Base-by-base conservation (phyloP, 2,113 vertebrate species). In the Ahaetulla prasina region DNA sequence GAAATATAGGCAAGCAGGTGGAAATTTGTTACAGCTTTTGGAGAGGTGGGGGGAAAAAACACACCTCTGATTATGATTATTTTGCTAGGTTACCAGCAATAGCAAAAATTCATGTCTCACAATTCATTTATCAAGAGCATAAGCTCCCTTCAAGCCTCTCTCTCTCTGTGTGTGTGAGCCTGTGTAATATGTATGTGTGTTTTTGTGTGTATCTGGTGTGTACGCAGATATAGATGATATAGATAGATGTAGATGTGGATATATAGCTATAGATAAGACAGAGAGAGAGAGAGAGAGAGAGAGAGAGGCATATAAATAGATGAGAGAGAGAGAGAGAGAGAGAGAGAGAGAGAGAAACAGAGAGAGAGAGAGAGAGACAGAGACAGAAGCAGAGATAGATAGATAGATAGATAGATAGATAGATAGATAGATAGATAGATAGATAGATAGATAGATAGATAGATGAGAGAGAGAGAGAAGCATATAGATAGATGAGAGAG, bases 11-110 rank as follows among this genome's bases (percentile, higher is more conserved):
- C 10, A 90, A 94, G 92, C n/a, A 89, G 85, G 25, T 74, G 88
- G 25, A 0, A 84, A 93, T 93, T 95, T 96, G 18, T 35, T 92
- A 0, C 85, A 94, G 68, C 3, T 93, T 94, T 80, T 50, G 52
- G 52, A 45, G 30, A 80, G 9, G 12, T 35, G 8, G 27, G 8
- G 27, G 86, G 88, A 1, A 6, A 23, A 14, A 88, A 91, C 49
- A 14, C 0, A 74, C 18, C 92, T 3, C 27, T 90, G 35, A 74
- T 92, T 94, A 93, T 93, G 53, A 89, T 89, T 74, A 68, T n/a
- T 88, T 94, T 39, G 50, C 85, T 91, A 7, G 39, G 89, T 89
- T 22, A 14, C 87, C 12, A 39, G 16, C 0, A 53, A 2, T 22
- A 93, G 27, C 12, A 85, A 85, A 50, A 25, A 30, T 45, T 54